Evolutionary conservation across 2,113 vertebrate genomes (phyloP).

Genomic region (Campylorhamphus procurvoides): DNA sequence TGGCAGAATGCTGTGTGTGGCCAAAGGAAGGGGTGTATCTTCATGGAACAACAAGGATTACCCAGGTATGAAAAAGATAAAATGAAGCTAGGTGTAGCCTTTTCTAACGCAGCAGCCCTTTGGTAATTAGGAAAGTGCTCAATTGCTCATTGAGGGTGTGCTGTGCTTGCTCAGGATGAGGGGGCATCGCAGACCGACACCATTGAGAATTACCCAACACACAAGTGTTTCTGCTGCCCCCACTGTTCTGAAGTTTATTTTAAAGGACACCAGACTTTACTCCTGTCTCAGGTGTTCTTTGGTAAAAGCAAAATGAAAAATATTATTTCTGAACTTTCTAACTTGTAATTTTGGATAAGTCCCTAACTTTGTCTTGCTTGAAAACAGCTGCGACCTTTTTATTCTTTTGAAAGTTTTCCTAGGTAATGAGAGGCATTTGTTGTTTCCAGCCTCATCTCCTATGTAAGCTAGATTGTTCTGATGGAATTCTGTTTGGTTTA

Average conservation of each 20-base stretch:
- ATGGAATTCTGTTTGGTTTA: not conserved
- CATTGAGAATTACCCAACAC: not conserved
- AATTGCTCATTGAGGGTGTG: not conserved
- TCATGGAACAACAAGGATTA: not conserved
- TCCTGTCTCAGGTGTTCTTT: not conserved
- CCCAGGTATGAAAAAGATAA: no score
- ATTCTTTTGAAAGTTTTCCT: not conserved
- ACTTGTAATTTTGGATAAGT: not conserved
- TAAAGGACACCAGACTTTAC: not conserved
- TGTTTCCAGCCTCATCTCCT: constrained; percentile 1
- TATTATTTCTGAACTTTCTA: not conserved
- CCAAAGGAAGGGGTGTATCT: fast-evolving
- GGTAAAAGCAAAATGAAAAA: not conserved
- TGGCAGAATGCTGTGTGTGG: no score
- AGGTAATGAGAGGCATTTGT: constrained; percentile 8
- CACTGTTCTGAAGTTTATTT: not conserved
- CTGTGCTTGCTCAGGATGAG: not conserved
- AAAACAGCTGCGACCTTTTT: constrained; percentile 3
- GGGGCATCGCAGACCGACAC: not conserved
- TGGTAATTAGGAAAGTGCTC: not conserved
- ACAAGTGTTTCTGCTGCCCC: not conserved
- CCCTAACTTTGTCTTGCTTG: not conserved
- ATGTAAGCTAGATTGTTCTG: constrained; percentile 38
- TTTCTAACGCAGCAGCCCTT: not conserved
- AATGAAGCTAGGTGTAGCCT: fast-evolving